Evolutionary conservation across 2,113 vertebrate genomes (phyloP).

Genomic region (Stomatorhinus ivindoensis): DNA sequence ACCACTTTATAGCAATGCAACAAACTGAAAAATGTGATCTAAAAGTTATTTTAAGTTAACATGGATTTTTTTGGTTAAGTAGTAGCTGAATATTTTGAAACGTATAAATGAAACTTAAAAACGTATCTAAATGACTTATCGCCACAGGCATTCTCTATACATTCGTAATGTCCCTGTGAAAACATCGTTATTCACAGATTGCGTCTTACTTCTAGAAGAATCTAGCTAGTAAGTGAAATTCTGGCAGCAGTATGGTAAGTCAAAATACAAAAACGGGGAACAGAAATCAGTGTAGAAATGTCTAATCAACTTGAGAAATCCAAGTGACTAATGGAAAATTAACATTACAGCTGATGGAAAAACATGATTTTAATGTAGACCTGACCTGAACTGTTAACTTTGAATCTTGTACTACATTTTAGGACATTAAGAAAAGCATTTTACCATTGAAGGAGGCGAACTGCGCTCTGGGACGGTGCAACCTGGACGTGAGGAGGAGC

Average conservation of each 20-base stretch:
- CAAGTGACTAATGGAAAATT: background rate
- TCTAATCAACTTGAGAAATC: background rate
- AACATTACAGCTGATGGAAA: background rate
- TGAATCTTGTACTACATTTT: background rate
- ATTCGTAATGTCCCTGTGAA: too few relatives aligned
- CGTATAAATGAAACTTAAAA: too few relatives aligned
- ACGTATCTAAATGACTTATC: too few relatives aligned
- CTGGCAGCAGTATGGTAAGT: background rate
- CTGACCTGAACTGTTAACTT: background rate
- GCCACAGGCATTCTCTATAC: too few relatives aligned
- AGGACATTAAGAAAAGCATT: too few relatives aligned
- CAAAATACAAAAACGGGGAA: background rate
- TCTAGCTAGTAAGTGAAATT: background rate
- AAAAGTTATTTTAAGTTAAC: too few relatives aligned
- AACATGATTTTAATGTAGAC: background rate
- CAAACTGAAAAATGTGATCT: too few relatives aligned
- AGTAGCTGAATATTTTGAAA: too few relatives aligned
- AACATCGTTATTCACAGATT: background rate
- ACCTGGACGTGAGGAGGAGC: background rate
- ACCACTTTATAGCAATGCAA: too few relatives aligned
- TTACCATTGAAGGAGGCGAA: too few relatives aligned
- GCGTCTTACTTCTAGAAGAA: background rate
- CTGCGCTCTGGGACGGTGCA: too few relatives aligned
- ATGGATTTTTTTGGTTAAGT: too few relatives aligned
- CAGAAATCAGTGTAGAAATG: background rate